Conservation (phyloP, 2,113 vertebrate species). For the Hippopotamus amphibius region DNA sequence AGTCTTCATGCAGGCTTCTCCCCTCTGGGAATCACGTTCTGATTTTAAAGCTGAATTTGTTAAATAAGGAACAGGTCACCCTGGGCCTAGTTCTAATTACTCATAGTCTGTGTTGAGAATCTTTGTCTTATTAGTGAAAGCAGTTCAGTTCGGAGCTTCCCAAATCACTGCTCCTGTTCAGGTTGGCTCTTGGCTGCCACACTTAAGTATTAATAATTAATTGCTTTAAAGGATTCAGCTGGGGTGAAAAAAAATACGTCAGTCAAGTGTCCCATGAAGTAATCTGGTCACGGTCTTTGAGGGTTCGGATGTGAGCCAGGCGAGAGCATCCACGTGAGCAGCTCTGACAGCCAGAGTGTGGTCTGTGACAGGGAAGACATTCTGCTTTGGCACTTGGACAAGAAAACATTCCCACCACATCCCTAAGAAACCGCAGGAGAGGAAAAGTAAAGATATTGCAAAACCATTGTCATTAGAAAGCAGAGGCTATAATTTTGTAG, state of each 20-base stretch:
- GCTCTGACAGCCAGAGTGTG: neutral
- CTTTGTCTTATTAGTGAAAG: neutral
- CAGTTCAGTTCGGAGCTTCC: neutral
- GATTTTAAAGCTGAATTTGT: conserved; percentile 40
- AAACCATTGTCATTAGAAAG: neutral
- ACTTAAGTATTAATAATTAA: neutral
- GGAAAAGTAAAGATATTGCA: neutral
- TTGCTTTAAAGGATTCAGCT: neutral
- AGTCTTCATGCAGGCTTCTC: neutral
- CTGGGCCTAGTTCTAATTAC: neutral
- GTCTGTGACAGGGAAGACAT: neutral
- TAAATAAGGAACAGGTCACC: conserved; percentile 46
- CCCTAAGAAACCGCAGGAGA: neutral
- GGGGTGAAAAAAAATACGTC: neutral
- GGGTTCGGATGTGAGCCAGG: neutral
- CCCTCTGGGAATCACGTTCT: conserved; percentile 1
- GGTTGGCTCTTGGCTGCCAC: neutral
- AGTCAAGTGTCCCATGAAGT: neutral
- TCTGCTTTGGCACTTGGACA: neutral
- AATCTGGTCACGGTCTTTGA: neutral
- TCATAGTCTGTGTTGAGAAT: neutral
- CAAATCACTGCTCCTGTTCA: neutral
- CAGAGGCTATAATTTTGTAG: neutral
- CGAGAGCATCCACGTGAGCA: neutral
- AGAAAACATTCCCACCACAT: neutral